Conservation (phyloP, 2,113 vertebrate species). For the Anas platyrhynchos region DNA sequence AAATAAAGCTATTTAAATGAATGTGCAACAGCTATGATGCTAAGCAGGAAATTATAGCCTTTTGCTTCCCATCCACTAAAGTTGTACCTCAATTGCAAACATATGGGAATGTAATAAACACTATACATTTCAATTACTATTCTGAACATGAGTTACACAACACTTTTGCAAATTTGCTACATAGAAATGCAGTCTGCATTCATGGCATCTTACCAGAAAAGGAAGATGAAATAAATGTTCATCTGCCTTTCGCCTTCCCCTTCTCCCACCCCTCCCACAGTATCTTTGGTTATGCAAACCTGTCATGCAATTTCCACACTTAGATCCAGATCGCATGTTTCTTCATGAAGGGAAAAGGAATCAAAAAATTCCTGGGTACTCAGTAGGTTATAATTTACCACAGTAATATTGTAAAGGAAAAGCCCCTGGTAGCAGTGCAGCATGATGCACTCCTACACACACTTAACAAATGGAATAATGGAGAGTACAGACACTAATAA, state of each 20-base stretch:
- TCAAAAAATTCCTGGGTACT: background rate
- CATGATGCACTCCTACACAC: accelerated
- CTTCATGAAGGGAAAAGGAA: background rate
- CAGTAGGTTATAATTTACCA: background rate
- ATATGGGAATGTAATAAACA: slow-evolving; percentile 74
- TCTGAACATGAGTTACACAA: slow-evolving; percentile 63
- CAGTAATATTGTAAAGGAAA: background rate
- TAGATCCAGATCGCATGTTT: background rate
- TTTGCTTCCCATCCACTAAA: slow-evolving; percentile 70
- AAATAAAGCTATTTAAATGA: slow-evolving; percentile 79
- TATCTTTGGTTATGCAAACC: background rate
- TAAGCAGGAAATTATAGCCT: slow-evolving; percentile 76
- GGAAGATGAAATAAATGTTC: background rate
- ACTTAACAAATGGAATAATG: background rate
- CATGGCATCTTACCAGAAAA: slow-evolving; percentile 5
- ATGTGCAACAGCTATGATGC: slow-evolving; percentile 69
- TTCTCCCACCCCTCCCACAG: background rate
- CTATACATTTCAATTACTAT: slow-evolving; percentile 68
- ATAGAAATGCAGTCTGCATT: background rate
- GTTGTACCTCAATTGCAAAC: slow-evolving; percentile 78
- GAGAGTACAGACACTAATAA: background rate
- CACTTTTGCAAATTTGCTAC: slow-evolving; percentile 16
- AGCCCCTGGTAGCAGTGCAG: background rate
- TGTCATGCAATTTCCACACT: background rate
- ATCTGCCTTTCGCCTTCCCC: background rate